Conservation (phyloP, 2,797 vertebrate species). For the Crax fasciolata region DNA sequence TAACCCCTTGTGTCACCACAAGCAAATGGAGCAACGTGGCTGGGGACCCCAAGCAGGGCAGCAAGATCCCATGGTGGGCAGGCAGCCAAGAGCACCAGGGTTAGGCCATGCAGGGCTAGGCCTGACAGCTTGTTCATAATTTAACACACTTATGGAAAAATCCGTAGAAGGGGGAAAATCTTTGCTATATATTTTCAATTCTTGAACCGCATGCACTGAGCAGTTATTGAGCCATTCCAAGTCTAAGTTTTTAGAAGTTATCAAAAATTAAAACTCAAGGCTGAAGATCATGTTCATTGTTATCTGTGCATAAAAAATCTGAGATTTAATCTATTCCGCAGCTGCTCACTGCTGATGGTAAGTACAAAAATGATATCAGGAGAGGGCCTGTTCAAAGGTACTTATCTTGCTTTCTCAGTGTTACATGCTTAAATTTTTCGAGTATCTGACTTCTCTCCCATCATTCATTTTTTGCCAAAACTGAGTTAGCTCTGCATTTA, state of each 20-base stretch:
- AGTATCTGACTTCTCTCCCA: background rate
- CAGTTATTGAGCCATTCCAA: background rate
- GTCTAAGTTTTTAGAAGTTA: background rate
- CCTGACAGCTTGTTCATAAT: background rate
- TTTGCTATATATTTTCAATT: background rate
- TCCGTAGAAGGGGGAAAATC: background rate
- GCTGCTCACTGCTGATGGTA: background rate
- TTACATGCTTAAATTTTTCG: background rate
- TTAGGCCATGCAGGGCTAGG: background rate
- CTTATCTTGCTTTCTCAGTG: background rate
- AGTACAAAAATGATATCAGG: background rate
- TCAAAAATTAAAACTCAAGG: background rate
- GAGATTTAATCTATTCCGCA: background rate
- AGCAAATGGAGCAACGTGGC: background rate
- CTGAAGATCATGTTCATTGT: background rate
- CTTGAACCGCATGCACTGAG: background rate
- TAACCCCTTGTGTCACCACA: background rate
- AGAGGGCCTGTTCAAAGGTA: background rate
- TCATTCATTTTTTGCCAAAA: background rate
- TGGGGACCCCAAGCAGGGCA: background rate
- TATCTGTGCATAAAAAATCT: background rate
- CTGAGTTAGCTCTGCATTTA: background rate
- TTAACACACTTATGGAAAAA: background rate
- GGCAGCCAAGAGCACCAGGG: rapidly evolving
- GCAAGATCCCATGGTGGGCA: background rate